Percentiles rank a stretch among this genome's conserved stretches.
Evolutionary conservation across 1,140 invertebrate species (phyloP).

Genomic region (Ooceraea biroi): DNA sequence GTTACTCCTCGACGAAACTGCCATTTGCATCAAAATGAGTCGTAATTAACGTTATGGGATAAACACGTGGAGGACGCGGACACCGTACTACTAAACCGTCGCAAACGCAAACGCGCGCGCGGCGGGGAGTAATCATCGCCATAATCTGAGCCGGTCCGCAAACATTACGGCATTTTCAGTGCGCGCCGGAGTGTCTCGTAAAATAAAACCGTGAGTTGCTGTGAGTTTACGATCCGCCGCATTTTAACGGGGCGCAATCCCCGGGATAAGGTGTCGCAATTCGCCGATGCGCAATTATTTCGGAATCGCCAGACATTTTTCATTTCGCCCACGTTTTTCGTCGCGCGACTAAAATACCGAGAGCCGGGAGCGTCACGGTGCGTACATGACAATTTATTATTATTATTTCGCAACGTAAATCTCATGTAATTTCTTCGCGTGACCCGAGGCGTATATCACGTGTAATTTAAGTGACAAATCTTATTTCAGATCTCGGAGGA

Average conservation of each 20-base stretch:
- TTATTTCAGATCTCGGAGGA: not conserved
- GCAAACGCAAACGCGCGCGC: conserved; percentile 30
- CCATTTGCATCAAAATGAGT: conserved; percentile 38
- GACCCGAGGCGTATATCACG: not conserved
- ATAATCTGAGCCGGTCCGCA: conserved; percentile 60
- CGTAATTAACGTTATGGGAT: conserved; percentile 48
- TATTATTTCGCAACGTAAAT: not conserved
- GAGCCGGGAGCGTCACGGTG: not conserved
- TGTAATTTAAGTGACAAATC: not conserved
- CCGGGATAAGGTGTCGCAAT: conserved; percentile 32
- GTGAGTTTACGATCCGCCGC: conserved; percentile 34
- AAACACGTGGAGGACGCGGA: conserved; percentile 22
- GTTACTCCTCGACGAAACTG: conserved; percentile 19
- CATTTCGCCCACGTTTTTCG: conserved; percentile 25
- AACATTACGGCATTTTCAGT: conserved; percentile 59
- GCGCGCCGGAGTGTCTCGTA: conserved; percentile 39
- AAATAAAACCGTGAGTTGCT: conserved; percentile 54
- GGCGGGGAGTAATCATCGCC: conserved; percentile 48
- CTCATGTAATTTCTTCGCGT: not conserved
- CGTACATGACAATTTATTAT: not conserved
- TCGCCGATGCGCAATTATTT: conserved; percentile 38
- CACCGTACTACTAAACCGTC: conserved; percentile 29
- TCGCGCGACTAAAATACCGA: conserved; percentile 33
- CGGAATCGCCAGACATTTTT: conserved; percentile 29
- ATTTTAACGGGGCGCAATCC: conserved; percentile 44